Conservation (phyloP, 2,797 vertebrate species). For the Acanthiza pusilla region DNA sequence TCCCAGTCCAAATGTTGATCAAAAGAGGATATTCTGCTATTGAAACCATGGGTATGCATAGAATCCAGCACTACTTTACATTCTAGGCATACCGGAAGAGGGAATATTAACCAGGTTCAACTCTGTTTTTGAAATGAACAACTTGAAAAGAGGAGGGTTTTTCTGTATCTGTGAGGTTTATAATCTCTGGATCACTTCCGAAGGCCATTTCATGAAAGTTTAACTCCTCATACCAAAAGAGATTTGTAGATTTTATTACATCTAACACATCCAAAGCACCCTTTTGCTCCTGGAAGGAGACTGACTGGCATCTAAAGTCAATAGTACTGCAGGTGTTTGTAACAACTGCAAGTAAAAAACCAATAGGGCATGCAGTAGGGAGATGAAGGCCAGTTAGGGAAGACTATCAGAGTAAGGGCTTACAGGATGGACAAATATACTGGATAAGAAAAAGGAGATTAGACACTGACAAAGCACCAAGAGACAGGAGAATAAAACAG, state of each 20-base stretch:
- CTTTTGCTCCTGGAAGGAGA: not conserved
- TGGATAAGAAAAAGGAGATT: not conserved
- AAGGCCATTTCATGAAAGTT: not conserved
- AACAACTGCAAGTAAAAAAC: not conserved
- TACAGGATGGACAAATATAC: not conserved
- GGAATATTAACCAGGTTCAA: not conserved
- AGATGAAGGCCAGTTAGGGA: not conserved
- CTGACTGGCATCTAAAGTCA: not conserved
- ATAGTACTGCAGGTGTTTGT: not conserved
- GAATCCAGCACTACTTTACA: not conserved
- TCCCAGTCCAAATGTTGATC: not conserved
- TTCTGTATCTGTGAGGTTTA: not conserved
- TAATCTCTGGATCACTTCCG: not conserved
- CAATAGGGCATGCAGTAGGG: not conserved
- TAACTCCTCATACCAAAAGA: not conserved
- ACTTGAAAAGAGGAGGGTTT: not conserved
- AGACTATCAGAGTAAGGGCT: not conserved
- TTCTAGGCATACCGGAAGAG: not conserved
- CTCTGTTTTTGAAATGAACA: not conserved
- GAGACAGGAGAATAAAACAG: not conserved
- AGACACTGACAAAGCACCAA: not conserved
- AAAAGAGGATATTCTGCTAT: constrained; percentile 9
- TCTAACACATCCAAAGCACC: not conserved
- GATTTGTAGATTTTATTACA: not conserved
- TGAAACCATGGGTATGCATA: not conserved